Evolutionary conservation across 2,888 invertebrate species (phyloP).

Genomic region (Clistopyga incitator): DNA sequence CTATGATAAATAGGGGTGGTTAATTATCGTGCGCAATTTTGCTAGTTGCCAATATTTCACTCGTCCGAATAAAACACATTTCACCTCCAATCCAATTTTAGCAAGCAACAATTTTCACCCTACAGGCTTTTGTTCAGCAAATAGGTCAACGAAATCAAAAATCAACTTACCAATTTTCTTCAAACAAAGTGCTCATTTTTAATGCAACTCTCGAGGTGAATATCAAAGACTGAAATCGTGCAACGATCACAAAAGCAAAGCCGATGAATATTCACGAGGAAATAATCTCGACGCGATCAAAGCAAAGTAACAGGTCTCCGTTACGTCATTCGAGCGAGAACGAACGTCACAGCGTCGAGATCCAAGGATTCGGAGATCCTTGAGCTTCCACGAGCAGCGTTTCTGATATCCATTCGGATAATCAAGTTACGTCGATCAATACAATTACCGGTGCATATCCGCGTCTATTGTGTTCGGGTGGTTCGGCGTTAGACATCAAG

Average conservation of each 20-base stretch:
- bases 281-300: background rate
- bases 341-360: background rate
- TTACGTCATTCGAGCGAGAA: background rate
- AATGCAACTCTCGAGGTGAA: background rate
- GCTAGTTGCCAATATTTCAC: background rate
- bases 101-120: too few relatives aligned
- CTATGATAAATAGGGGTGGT: too few relatives aligned
- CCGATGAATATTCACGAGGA: constrained; percentile 27
- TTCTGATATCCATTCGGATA: constrained; percentile 32
- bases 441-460: constrained; percentile 41
- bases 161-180: too few relatives aligned
- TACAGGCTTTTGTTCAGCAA: too few relatives aligned
- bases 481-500: constrained; percentile 13
- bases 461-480: constrained; percentile 6
- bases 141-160: too few relatives aligned
- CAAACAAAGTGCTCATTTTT: background rate
- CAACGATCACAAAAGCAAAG: background rate
- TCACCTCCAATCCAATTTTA: background rate
- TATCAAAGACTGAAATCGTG: background rate
- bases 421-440: constrained; percentile 48
- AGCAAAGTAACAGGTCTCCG: background rate
- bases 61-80: background rate
- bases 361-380: background rate
- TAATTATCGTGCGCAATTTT: constrained; percentile 3
- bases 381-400: background rate